These are phyloP conservation scores for Scomberomorus guttatus DNA, from an alignment of 2,797 vertebrate genomes.

Conservation along the genomic window DNA sequence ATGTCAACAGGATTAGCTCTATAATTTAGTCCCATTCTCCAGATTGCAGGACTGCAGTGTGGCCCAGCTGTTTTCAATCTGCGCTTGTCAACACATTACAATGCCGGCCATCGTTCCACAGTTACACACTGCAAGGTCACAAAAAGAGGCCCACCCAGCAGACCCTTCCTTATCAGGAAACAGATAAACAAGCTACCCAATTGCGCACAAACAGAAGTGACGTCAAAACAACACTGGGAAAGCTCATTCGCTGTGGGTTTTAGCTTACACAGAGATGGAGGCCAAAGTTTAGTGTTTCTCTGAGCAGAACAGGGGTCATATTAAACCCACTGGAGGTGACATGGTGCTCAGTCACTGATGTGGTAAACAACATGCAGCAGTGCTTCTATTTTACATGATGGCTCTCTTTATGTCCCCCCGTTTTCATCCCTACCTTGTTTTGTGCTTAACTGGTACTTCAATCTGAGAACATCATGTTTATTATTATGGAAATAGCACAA, in stretches of 20 bases:
- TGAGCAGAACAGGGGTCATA: conserved; percentile 12
- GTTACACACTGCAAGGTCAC: conserved; percentile 24
- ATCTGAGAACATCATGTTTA: background rate
- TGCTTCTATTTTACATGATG: conserved; percentile 23
- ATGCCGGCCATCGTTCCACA: background rate
- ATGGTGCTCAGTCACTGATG: conserved; percentile 3
- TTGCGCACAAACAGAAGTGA: conserved; percentile 41
- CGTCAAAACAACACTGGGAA: conserved; percentile 26
- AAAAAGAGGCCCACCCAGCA: background rate
- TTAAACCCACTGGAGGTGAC: conserved; percentile 25
- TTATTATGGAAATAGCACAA: background rate
- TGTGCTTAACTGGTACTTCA: background rate
- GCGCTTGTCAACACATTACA: conserved; percentile 41
- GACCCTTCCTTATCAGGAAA: conserved; percentile 41
- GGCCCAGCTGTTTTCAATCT: conserved; percentile 52
- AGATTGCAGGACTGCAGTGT: conserved; percentile 36
- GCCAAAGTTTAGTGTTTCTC: conserved; percentile 36
- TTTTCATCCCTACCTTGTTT: background rate
- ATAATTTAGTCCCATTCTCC: conserved; percentile 52
- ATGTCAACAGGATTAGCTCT: conserved; percentile 46
- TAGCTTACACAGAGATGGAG: conserved; percentile 24
- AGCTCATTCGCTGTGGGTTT: conserved; percentile 31
- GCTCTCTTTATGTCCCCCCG: conserved; percentile 8
- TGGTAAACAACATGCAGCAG: conserved; percentile 15
- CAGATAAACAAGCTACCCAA: conserved; percentile 18